Evolutionary conservation across 2,113 vertebrate genomes (phyloP).

Genomic region (Opisthocomus hoazin): DNA sequence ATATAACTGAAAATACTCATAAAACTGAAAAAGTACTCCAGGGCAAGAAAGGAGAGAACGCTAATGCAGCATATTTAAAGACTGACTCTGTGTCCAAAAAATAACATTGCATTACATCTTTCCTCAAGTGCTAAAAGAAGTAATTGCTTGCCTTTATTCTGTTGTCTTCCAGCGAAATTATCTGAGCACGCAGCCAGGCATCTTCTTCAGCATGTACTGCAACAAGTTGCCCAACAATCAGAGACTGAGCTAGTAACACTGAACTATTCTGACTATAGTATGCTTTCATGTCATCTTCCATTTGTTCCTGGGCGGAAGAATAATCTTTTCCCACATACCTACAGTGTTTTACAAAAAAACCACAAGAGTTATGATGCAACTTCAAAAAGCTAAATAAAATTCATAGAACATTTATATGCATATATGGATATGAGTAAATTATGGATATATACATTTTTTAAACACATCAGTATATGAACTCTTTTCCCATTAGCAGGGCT

Average conservation of each 20-base stretch:
- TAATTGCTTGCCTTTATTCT: slow-evolving; percentile 81
- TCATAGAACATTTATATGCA: background rate
- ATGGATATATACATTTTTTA: background rate
- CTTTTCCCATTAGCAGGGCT: background rate
- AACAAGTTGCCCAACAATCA: slow-evolving; percentile 78
- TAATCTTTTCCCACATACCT: slow-evolving; percentile 91
- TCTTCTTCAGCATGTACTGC: slow-evolving; percentile 83
- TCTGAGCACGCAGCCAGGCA: slow-evolving; percentile 80
- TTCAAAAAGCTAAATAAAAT: background rate
- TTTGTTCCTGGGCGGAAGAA: slow-evolving; percentile 84
- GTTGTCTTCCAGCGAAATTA: slow-evolving; percentile 71
- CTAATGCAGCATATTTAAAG: background rate
- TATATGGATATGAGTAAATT: background rate
- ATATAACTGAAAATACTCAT: background rate
- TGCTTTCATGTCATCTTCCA: slow-evolving; percentile 87
- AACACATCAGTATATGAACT: background rate
- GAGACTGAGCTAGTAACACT: slow-evolving; percentile 22
- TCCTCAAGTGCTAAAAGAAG: background rate
- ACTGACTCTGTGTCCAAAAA: background rate
- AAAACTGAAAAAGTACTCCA: background rate
- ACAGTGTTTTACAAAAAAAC: background rate
- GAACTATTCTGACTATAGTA: slow-evolving; percentile 72
- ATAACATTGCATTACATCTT: background rate
- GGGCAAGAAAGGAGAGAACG: background rate
- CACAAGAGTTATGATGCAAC: background rate